A percentile compares a stretch with the other conserved stretches of the same genome.
Evolutionary conservation across 2,888 invertebrate species (phyloP).

Genomic region (Ophion slaviceki): DNA sequence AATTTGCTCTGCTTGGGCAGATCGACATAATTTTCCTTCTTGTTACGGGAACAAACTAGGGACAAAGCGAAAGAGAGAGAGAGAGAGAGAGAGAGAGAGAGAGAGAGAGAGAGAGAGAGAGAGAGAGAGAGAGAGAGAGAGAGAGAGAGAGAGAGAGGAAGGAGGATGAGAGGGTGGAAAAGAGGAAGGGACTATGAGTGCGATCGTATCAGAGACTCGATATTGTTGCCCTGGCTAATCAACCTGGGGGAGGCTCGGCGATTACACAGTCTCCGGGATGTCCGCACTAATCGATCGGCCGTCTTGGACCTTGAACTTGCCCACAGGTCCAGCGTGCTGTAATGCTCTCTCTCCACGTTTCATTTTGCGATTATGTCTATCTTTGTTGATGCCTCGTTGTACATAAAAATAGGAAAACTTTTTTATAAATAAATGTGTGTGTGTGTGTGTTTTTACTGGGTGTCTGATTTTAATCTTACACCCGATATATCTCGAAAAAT

Average conservation of each 20-base stretch:
- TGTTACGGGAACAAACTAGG: constrained; percentile 19
- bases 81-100: constrained; percentile 6
- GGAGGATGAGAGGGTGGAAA: background rate
- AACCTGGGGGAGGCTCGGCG: constrained; percentile 37
- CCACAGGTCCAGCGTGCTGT: constrained; percentile 21
- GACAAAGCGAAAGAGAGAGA: background rate
- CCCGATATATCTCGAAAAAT: too few species aligned
- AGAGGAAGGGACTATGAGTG: constrained; percentile 1
- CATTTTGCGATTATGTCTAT: background rate
- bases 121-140: background rate
- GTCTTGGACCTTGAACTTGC: constrained; percentile 57
- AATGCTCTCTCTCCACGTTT: background rate
- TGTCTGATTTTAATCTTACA: too few species aligned
- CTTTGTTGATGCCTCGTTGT: background rate
- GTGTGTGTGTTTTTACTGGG: background rate
- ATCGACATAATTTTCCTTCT: constrained; percentile 56
- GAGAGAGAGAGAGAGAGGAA: background rate
- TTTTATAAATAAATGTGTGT: background rate
- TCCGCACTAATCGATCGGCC: constrained; percentile 50
- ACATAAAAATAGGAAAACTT: background rate
- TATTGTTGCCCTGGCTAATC: constrained; percentile 15
- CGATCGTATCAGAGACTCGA: constrained; percentile 21
- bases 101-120: background rate
- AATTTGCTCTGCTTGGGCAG: constrained; percentile 51
- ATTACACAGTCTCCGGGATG: constrained; percentile 53